These are phyloP conservation scores for Drosophila erecta DNA, from an alignment of 1,140 invertebrate genomes.

Conservation along the genomic window DNA sequence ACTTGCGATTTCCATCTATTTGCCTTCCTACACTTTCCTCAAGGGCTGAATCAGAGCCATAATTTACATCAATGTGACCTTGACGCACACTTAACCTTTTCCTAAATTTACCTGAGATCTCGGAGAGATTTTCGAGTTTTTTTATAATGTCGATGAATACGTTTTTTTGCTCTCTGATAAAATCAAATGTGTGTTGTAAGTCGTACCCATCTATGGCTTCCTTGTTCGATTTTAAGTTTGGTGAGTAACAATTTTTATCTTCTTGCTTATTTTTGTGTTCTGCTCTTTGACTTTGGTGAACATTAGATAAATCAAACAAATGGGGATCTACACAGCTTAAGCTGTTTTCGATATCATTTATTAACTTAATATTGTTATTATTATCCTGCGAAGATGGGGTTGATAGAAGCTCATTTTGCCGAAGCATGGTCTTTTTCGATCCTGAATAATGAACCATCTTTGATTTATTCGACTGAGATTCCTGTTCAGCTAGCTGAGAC, in stretches of 20 bases:
- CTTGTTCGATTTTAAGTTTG: background rate
- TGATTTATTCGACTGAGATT: slow-evolving; percentile 2
- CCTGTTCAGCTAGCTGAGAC: slow-evolving; percentile 28
- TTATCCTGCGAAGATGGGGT: slow-evolving; percentile 49
- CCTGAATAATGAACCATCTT: slow-evolving; percentile 35
- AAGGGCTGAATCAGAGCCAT: slow-evolving; percentile 23
- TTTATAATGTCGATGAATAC: slow-evolving; percentile 49
- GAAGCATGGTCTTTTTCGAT: slow-evolving; percentile 29
- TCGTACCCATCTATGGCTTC: slow-evolving; percentile 1
- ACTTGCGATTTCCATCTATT: slow-evolving; percentile 33
- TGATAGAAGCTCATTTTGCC: slow-evolving; percentile 18
- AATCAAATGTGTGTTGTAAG: slow-evolving; percentile 32
- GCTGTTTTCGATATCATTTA: slow-evolving; percentile 16
- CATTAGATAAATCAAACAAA: slow-evolving; percentile 11
- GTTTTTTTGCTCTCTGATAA: slow-evolving; percentile 64
- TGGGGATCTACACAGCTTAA: slow-evolving; percentile 21
- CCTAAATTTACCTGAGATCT: slow-evolving; percentile 55
- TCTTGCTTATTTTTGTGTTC: slow-evolving; percentile 5
- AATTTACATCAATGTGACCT: background rate
- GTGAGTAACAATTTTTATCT: slow-evolving; percentile 1
- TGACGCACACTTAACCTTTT: slow-evolving; percentile 20
- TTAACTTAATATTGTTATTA: slow-evolving; percentile 57
- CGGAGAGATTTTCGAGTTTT: slow-evolving; percentile 49
- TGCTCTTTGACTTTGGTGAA: background rate
- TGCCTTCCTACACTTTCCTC: slow-evolving; percentile 47